A percentile compares a stretch with the other conserved stretches of the same genome.
Evolutionary conservation across 2,888 invertebrate genomes (phyloP).

Genomic region (Diadromus collaris): DNA sequence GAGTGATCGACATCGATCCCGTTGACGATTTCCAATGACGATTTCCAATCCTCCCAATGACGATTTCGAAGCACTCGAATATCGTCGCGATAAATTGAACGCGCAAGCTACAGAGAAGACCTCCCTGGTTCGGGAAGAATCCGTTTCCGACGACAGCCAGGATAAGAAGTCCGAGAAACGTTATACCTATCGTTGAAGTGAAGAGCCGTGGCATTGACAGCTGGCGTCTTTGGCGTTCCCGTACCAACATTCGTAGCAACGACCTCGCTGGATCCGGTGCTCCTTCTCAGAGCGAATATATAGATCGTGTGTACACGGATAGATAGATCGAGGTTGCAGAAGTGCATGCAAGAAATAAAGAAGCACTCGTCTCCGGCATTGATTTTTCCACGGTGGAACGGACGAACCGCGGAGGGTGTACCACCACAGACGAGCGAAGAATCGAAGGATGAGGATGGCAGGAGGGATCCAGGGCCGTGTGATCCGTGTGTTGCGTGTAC

Average conservation of each 20-base stretch:
- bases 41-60: constrained; percentile 26
- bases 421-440: constrained; percentile 32
- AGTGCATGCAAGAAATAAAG: constrained; percentile 26
- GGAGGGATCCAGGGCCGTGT: constrained; percentile 27
- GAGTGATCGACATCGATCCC: constrained; percentile 18
- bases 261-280: constrained; percentile 34
- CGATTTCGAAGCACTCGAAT: constrained; percentile 29
- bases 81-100: constrained; percentile 49
- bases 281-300: constrained; percentile 37
- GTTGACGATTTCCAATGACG: too few species aligned
- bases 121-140: constrained; percentile 73
- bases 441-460: constrained; percentile 40
- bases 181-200: constrained; percentile 43
- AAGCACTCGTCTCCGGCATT: constrained; percentile 33
- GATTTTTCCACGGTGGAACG: constrained; percentile 53
- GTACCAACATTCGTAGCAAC: constrained; percentile 53
- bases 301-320: constrained; percentile 2
- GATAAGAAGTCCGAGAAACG: constrained; percentile 26
- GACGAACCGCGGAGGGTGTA: constrained; percentile 43
- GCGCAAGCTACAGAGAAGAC: constrained; percentile 41
- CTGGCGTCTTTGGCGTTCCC: constrained; percentile 50
- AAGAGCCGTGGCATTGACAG: constrained; percentile 53
- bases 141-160: constrained; percentile 49
- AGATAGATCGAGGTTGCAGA: constrained; percentile 32
- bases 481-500: not conserved